Conservation (phyloP, 2,888 invertebrate genomes). For the Lottia gigantea region DNA sequence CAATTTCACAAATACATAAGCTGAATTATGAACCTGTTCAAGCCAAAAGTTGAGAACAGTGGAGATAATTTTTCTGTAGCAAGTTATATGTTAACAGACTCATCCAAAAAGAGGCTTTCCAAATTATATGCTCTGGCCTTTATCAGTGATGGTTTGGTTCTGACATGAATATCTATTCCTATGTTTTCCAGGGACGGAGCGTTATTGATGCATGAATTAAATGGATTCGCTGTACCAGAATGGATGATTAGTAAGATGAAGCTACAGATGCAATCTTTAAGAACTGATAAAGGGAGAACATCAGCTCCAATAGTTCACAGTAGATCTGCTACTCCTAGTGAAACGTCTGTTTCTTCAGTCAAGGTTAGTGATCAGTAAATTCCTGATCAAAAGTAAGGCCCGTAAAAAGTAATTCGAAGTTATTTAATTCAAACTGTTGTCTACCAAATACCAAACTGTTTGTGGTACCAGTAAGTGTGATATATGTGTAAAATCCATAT, state of each 20-base stretch:
- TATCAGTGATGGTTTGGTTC: too few relatives aligned
- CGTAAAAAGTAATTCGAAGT: neutral
- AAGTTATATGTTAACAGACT: too few relatives aligned
- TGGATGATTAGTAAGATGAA: conserved; percentile 82
- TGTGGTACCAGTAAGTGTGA: too few relatives aligned
- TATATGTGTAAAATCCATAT: neutral
- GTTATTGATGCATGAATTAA: conserved; percentile 73
- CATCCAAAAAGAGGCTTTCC: too few relatives aligned
- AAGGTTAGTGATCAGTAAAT: conserved; percentile 3
- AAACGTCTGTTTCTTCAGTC: conserved; percentile 16
- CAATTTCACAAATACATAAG: too few relatives aligned
- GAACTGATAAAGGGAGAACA: conserved; percentile 59
- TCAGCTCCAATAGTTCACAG: conserved; percentile 39
- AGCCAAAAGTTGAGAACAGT: too few relatives aligned
- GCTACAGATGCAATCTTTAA: conserved; percentile 72
- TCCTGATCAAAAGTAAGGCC: neutral
- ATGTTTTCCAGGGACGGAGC: conserved; percentile 44
- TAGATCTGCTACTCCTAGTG: conserved; percentile 49
- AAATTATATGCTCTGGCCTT: too few relatives aligned
- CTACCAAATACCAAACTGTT: too few relatives aligned
- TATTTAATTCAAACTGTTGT: neutral
- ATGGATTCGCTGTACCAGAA: conserved; percentile 81
- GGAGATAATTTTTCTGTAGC: too few relatives aligned
- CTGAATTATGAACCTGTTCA: too few relatives aligned
- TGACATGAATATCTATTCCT: too few relatives aligned